Evolutionary conservation across 1,140 invertebrate genomes (phyloP).

Genomic region (Macrobrachium rosenbergii): DNA sequence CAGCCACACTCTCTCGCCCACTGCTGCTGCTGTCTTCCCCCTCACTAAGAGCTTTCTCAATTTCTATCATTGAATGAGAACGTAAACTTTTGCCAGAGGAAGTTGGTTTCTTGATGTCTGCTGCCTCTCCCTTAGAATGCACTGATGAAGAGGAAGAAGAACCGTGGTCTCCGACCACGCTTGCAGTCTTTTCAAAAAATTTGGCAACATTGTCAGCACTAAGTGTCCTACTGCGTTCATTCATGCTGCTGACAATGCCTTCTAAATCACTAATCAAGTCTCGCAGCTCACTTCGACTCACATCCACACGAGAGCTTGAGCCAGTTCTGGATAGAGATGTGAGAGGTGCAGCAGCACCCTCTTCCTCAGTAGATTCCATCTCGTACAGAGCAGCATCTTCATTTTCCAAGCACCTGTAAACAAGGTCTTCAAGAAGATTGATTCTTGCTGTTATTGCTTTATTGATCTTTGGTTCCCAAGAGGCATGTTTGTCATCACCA

Average conservation of each 20-base stretch:
- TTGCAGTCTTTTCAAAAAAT: constrained; percentile 31
- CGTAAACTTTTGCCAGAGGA: not conserved
- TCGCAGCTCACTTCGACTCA: constrained; percentile 6
- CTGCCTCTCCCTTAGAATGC: not conserved
- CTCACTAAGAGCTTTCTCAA: not conserved
- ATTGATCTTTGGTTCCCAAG: constrained; percentile 40
- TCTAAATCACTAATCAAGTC: constrained; percentile 27
- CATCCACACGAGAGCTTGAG: constrained; percentile 1
- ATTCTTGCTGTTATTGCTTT: constrained; percentile 15
- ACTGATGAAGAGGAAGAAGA: not conserved
- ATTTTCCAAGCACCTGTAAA: constrained; percentile 17
- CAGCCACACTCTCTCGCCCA: not conserved
- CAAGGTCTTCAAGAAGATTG: constrained; percentile 15
- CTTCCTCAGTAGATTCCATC: not conserved
- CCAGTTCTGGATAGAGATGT: not conserved
- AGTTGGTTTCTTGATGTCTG: not conserved
- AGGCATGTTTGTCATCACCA: not conserved
- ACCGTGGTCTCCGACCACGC: constrained; percentile 2
- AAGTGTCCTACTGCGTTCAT: constrained; percentile 25
- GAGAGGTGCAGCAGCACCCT: not conserved
- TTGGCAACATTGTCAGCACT: constrained; percentile 31
- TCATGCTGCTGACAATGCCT: constrained; percentile 20
- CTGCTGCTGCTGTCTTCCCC: not conserved
- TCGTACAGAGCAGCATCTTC: not conserved
- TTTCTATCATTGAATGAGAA: constrained; percentile 6